Base-by-base conservation (phyloP, 1,140 invertebrate species). In the Saccostrea cuccullata region DNA sequence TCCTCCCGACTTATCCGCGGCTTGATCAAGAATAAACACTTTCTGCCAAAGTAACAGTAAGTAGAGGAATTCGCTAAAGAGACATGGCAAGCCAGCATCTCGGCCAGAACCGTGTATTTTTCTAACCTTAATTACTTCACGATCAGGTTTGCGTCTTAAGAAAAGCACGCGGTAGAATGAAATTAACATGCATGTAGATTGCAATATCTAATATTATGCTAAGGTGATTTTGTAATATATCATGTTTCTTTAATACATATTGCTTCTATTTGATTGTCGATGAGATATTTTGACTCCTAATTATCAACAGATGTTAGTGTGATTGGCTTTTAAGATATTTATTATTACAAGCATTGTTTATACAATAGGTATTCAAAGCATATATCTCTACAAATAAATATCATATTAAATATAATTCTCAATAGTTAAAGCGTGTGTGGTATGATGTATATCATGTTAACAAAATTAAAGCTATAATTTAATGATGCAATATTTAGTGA, bases 1-100 rank as follows among this genome's bases (percentile, higher is more conserved):
- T 36, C 70, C 30, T 77, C 70, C 70, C 23, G 70, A 15, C 26
- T 77, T 77, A 77, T 77, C 70, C 70, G 23, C 70, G 11, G 70
- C 70, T 30, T 30, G 70, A 77, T 77, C 70, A 77, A 26, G 70
- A 77, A 77, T 77, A 77, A 77, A 77, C 70, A 77, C 70, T 77
- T 77, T 77, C 70, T 77, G 70, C 70, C 70, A 77, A 77, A 77
- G 70, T 77, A 77, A 30, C 70, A 12, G 13, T 77, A 36, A 77
- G 70, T 77, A 26, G 26, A 77, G 26, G 70, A 77, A 77, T 77
- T 77, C 26, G 70, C 70, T 77, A 17, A 77, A 77, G 70, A 77
- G 70, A 77, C 70, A 77, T 13, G 13, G 70, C 26, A 26, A 40
- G 70, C 70, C 26, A 77, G 70, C 70, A 77, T 36, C 70, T 30